Evolutionary conservation across 1,140 invertebrate species (phyloP).

Genomic region (Anoplophora glabripennis): DNA sequence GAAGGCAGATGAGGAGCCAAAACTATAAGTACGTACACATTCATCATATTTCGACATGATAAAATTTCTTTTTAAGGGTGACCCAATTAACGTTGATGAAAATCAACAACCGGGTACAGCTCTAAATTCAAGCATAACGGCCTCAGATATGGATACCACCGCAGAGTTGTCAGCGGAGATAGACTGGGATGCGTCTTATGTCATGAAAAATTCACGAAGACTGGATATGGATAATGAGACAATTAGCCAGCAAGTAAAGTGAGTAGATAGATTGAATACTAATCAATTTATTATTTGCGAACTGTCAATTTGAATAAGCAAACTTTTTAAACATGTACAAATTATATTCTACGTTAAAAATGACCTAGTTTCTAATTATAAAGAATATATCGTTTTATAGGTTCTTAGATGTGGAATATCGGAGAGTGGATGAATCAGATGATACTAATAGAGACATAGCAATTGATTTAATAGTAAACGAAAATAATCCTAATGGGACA

Average conservation of each 20-base stretch:
- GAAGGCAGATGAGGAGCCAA: too few relatives aligned
- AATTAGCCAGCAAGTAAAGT: constrained; percentile 28
- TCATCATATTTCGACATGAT: background rate
- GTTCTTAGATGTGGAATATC: constrained; percentile 25
- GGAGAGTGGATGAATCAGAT: background rate
- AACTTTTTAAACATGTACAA: too few relatives aligned
- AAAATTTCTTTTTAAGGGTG: constrained; percentile 20
- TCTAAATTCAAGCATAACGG: constrained; percentile 50
- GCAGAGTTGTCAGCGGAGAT: constrained; percentile 54
- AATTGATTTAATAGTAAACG: constrained; percentile 16
- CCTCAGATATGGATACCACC: constrained; percentile 55
- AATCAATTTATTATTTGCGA: too few relatives aligned
- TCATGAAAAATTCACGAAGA: constrained; percentile 53
- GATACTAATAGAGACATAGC: constrained; percentile 7
- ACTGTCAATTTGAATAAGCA: too few relatives aligned
- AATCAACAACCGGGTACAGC: constrained; percentile 49
- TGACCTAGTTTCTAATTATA: background rate
- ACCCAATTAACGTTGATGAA: constrained; percentile 48
- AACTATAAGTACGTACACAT: too few relatives aligned
- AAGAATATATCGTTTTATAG: constrained; percentile 16
- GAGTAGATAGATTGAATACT: background rate
- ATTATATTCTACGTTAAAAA: too few relatives aligned
- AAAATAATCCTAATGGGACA: constrained; percentile 15
- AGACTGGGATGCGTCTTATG: constrained; percentile 55
- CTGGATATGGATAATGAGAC: constrained; percentile 30